A percentile compares a stretch with the other conserved stretches of the same genome.
Evolutionary conservation across 2,888 invertebrate genomes (phyloP).

Genomic region (Athripsodes cinereus): DNA sequence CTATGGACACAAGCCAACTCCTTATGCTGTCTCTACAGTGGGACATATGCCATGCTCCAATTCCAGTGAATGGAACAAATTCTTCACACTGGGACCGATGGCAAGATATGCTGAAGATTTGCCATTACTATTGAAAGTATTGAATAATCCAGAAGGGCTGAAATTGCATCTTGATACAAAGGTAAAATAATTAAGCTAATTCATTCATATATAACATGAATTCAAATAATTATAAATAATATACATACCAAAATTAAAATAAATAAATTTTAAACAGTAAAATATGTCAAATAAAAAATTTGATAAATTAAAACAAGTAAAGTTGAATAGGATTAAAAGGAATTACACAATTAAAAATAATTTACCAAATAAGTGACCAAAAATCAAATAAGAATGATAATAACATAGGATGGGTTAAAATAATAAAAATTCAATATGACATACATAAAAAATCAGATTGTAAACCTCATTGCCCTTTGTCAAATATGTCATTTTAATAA

Average conservation of each 20-base stretch:
- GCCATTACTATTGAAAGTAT: constrained; percentile 63
- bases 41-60: constrained; percentile 63
- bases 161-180: constrained; percentile 45
- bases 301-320: too few species aligned
- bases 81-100: constrained; percentile 81
- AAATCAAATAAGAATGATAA: too few species aligned
- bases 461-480: too few species aligned
- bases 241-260: too few species aligned
- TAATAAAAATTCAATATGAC: too few species aligned
- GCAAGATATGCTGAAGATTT: constrained; percentile 83
- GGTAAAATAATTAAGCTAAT: constrained; percentile 27
- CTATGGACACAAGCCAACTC: constrained; percentile 88
- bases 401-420: too few species aligned
- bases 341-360: too few species aligned
- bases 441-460: too few species aligned
- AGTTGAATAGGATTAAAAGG: too few species aligned
- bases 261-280: not conserved
- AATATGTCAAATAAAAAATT: too few species aligned
- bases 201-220: not conserved
- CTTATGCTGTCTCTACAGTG: constrained; percentile 56
- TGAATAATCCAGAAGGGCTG: constrained; percentile 51
- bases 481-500: too few species aligned
- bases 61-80: constrained; percentile 58
- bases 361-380: too few species aligned
- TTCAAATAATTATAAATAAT: not conserved